Evolutionary conservation across 2,888 invertebrate genomes (phyloP), one percentile per base, ranked within the genome.

Genomic region (Diachrysia chrysitis): DNA sequence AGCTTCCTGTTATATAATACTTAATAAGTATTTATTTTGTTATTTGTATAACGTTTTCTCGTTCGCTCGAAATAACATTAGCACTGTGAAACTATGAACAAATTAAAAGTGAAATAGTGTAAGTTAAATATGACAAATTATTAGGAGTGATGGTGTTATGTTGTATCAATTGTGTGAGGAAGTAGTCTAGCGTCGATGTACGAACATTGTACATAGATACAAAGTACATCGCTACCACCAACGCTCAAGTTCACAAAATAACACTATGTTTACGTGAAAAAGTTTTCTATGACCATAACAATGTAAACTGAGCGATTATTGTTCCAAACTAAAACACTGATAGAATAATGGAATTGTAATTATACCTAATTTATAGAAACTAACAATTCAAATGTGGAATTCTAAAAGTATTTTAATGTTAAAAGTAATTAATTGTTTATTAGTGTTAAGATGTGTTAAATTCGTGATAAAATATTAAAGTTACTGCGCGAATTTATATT

Each of bases 401-500:
- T 90, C 89, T 89, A 89, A 91, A 92, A 89, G 82, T 91, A 89
- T 91, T 91, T 89, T 89, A 91, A 90, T 90, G 89, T 91, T 90
- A 90, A n/a, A 87, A 80, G 73, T 87, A 88, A 90, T 88, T 86
- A 85, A 91, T 90, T 91, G 90, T 92, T 93, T 91, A 89, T 81
- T 90, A 91, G 88, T 89, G 82, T 82, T 90, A 91, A 92, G 90
- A 89, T 85, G 87, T 92, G 91, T 92, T 92, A 89, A 89, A 92
- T 87, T 92, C 92, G 92, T 93, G 93, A 92, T 93, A 93, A 89
- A 89, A 81, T 87, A 86, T 83, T 83, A 85, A 88, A 86, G 89
- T 91, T 90, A 91, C 84, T 86, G 88, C 87, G 85, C 88, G 83
- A 83, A 86, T 88, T 88, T 88, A 85, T 89, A 88, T 82, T 82